Conservation (phyloP, 1,140 invertebrate genomes). For the Drosophila nikananu region DNA sequence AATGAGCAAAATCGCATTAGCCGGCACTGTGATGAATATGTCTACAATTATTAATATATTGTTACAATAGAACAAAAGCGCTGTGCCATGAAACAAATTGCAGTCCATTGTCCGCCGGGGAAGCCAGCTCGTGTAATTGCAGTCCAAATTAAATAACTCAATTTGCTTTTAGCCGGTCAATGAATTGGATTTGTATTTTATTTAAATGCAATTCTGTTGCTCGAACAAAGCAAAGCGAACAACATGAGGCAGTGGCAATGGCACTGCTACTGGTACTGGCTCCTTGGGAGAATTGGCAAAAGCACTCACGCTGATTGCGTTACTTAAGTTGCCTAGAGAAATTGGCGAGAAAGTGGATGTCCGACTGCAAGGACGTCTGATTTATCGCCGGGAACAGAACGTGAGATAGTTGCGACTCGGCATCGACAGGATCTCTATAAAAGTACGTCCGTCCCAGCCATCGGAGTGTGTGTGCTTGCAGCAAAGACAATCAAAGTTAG, state of each 20-base stretch:
- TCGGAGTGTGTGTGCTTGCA: constrained; percentile 12
- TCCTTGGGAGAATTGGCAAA: constrained; percentile 50
- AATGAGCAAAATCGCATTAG: constrained; percentile 36
- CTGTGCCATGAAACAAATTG: constrained; percentile 33
- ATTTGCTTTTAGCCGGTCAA: constrained; percentile 55
- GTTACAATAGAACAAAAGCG: constrained; percentile 10
- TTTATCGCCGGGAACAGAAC: constrained; percentile 59
- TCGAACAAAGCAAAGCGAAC: constrained; percentile 19
- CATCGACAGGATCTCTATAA: constrained; percentile 40
- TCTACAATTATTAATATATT: constrained; percentile 31
- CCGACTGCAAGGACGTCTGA: constrained; percentile 54
- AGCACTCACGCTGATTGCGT: constrained; percentile 69
- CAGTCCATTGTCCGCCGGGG: constrained; percentile 13
- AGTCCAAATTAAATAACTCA: constrained; percentile 54
- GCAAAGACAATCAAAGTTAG: constrained; percentile 64
- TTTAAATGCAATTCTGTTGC: constrained; percentile 49
- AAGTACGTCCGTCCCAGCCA: constrained; percentile 18
- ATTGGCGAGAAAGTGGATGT: constrained; percentile 17
- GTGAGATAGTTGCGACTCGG: constrained; percentile 58
- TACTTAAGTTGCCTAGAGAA: constrained; percentile 62
- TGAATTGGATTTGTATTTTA: constrained; percentile 59
- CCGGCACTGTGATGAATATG: constrained; percentile 6
- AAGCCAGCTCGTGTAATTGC: constrained; percentile 37
- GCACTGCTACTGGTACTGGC: background rate
- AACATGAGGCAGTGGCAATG: constrained; percentile 22